Evolutionary conservation across 1,140 invertebrate genomes (phyloP), one percentile per base, ranked within the genome.

Genomic region (Chironomus striatipennis): DNA sequence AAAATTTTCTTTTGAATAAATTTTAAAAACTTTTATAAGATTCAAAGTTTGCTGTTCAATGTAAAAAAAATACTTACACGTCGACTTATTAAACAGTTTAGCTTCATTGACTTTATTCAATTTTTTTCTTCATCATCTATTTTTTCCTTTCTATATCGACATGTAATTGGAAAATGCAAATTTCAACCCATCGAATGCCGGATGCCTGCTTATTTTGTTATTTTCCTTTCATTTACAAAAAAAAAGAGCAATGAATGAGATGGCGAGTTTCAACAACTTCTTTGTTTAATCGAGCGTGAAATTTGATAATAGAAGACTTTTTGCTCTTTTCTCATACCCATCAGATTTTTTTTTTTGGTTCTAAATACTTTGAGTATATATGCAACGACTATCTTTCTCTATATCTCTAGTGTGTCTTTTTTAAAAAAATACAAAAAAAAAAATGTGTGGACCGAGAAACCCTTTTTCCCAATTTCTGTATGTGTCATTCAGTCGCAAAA

Each of bases 281-380:
- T 70, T 70, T 70, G 65, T 70, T 70, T 70, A 70, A 70, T 70
- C 65, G 65, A 70, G 65, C 65, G 65, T 70, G 65, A 70, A 70
- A 70, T 70, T 70, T 70, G 65, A 70, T 70, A 70, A 70, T 70
- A 70, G 65, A 70, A 70, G 65, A 20, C 18, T 70, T 21, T 21
- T 70, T 57, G 47, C 12, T 57, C 47, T 57, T 10, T 57, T 1
- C 12, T 57, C 47, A 57, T 57, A n/a, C n/a, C 47, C n/a, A 57
- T 57, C 47, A 57, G 12, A n/a, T 57, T 57, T 15, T 57, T n/a
- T 47, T 15, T 47, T 47, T 43, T 43, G n/a, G 24, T 34, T 34
- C 24, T 34, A 34, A 34, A 34, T 34, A 34, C 24, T 34, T 2
- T 34, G 24, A 34, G 47, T 57, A 57, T 57, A 34, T 5, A 34